Conservation (phyloP, 2,888 invertebrate genomes). For the Julus scandinavius region DNA sequence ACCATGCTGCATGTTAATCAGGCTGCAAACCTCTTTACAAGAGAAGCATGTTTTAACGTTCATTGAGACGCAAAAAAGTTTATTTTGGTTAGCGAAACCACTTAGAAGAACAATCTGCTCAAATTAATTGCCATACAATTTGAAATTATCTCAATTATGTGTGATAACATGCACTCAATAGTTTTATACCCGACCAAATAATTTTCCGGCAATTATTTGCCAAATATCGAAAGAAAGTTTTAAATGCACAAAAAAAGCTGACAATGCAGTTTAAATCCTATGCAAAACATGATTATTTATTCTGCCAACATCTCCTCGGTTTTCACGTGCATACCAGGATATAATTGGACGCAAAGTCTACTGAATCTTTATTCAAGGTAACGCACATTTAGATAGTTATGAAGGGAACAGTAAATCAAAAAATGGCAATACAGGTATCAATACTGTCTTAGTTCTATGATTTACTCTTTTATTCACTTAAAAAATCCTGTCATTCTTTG, state of each 20-base stretch:
- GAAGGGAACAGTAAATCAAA: too few relatives aligned
- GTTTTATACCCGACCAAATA: neutral
- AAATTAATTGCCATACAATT: neutral
- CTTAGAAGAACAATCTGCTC: too few relatives aligned
- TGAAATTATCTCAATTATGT: neutral
- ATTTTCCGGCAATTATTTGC: neutral
- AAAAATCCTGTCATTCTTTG: too few relatives aligned
- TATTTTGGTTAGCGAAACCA: neutral
- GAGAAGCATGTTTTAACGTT: neutral
- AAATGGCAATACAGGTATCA: too few relatives aligned
- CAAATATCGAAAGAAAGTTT: neutral
- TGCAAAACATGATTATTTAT: too few relatives aligned
- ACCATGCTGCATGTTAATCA: neutral
- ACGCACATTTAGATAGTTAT: too few relatives aligned
- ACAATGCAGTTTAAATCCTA: neutral
- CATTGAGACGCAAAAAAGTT: neutral
- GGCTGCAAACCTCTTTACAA: neutral
- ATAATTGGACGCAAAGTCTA: neutral
- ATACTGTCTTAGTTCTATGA: too few relatives aligned
- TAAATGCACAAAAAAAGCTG: too few relatives aligned
- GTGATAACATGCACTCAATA: neutral
- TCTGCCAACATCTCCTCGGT: neutral
- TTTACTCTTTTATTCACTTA: too few relatives aligned
- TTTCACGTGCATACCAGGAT: neutral
- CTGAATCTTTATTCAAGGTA: neutral